Percentiles rank a stretch among this genome's conserved stretches.
Evolutionary conservation across 2,888 invertebrate species (phyloP).

Genomic region (Pseudanteris insignis): DNA sequence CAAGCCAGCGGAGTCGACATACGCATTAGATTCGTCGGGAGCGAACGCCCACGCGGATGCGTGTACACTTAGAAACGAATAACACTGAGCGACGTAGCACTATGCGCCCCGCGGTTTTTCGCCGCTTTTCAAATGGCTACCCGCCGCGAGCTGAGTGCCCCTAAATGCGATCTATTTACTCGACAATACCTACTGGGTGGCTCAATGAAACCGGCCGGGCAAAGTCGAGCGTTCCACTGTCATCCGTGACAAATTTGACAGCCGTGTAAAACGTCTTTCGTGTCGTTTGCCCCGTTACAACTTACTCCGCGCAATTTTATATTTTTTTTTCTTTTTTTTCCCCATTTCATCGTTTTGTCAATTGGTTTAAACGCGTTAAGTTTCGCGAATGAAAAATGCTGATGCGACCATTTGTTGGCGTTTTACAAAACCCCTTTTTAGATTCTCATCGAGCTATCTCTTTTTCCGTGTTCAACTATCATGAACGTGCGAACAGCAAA

Average conservation of each 20-base stretch:
- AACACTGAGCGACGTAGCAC: slow-evolving; percentile 40
- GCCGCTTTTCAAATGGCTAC: slow-evolving; percentile 55
- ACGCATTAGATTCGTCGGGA: slow-evolving; percentile 24
- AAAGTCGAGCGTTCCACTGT: slow-evolving; percentile 42
- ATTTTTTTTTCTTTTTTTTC: no score
- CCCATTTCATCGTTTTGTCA: slow-evolving; percentile 31
- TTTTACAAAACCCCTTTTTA: no score
- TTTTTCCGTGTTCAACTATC: no score
- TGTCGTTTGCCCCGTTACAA: no score
- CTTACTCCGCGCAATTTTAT: no score
- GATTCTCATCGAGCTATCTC: no score
- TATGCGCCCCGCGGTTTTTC: slow-evolving; percentile 57
- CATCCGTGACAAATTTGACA: slow-evolving; percentile 42
- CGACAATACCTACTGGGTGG: slow-evolving; percentile 50
- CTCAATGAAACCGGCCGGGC: slow-evolving; percentile 38
- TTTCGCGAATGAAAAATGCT: slow-evolving; percentile 20
- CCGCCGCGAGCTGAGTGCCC: slow-evolving; percentile 60
- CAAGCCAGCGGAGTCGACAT: slow-evolving; percentile 21
- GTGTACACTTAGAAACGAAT: slow-evolving; percentile 23
- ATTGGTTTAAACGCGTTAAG: slow-evolving; percentile 18
- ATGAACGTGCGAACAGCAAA: no score
- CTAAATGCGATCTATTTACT: slow-evolving; percentile 58
- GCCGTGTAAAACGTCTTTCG: slow-evolving; percentile 19
- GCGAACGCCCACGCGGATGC: slow-evolving; percentile 3
- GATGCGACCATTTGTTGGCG: no score